A percentile compares a stretch with the other conserved stretches of the same genome.
Evolutionary conservation across 2,113 vertebrate species (phyloP).

Genomic region (Rhynchomys soricoides): DNA sequence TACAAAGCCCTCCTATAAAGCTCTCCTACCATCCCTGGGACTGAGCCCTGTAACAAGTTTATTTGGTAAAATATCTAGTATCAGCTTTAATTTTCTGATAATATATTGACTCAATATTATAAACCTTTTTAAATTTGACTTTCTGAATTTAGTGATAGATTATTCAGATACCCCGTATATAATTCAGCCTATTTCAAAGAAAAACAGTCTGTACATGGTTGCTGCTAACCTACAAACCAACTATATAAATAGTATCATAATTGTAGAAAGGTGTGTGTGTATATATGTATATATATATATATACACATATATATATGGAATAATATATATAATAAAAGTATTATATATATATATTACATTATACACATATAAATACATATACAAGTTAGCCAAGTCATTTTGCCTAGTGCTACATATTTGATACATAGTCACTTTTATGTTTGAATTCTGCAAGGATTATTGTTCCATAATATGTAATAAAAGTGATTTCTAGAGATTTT

Average conservation of each 20-base stretch:
- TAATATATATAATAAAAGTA: too few relatives aligned
- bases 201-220: background rate
- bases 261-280: background rate
- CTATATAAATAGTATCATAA: background rate
- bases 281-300: background rate
- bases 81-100: background rate
- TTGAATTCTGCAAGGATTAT: background rate
- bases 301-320: background rate
- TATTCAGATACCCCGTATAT: background rate
- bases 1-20: background rate
- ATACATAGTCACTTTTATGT: background rate
- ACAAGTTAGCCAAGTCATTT: constrained; percentile 9
- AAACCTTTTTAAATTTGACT: background rate
- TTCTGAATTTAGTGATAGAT: background rate
- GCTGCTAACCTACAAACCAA: background rate
- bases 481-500: background rate
- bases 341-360: background rate
- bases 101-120: background rate
- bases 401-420: background rate
- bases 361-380: background rate
- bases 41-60: background rate
- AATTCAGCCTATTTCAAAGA: background rate
- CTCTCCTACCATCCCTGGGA: background rate
- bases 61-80: background rate
- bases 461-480: constrained; percentile 26